Evolutionary conservation across 2,888 invertebrate species (phyloP), one percentile per base, ranked within the genome.

Genomic region (Acanthococcus lagerstroemiae): DNA sequence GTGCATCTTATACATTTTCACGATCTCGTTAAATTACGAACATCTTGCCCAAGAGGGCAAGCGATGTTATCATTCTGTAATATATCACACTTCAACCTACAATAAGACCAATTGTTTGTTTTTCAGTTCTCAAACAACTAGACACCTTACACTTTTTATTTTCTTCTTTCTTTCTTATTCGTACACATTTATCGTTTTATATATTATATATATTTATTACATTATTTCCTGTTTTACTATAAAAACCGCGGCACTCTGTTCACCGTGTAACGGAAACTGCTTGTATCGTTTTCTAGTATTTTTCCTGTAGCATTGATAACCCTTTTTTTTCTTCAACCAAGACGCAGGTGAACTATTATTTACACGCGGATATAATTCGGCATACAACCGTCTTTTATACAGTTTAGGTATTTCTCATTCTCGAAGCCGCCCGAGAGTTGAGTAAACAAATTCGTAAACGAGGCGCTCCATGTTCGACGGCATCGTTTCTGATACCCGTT

Each of bases 151-250:
- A n/a, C 37, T 37, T 9, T n/a, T 37, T n/a, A 37, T 9, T n/a
- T 37, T n/a, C 12, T 37, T 15, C n/a, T 2, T 37, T 15, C 3
- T 9, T n/a, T 9, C 37, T 37, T 37, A 37, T 37, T 15, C 37
- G n/a, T 37, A 52, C 52, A 52, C 22, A 50, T 48, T 63, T 63
- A 63, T 63, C 54, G 54, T 63, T 63, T 61, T 61, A 50, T 61
- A 44, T 45, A 61, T 63, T 48, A 52, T 54, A 54, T 63, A 63
- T 54, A 63, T 63, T 63, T 63, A 63, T 63, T 54, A 44, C 63
- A 63, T 52, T 63, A 63, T 63, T 63, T 63, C 63, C 63, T 63
- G 63, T 63, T 63, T 52, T 63, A 63, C 21, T 63, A 63, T 54
- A n/a, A 54, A 37, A 37, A 9, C 12, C 37, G n/a, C 37, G 12